These are phyloP conservation scores for Galagoides demidoff DNA, from an alignment of 2,797 vertebrate species.

Conservation along the genomic window DNA sequence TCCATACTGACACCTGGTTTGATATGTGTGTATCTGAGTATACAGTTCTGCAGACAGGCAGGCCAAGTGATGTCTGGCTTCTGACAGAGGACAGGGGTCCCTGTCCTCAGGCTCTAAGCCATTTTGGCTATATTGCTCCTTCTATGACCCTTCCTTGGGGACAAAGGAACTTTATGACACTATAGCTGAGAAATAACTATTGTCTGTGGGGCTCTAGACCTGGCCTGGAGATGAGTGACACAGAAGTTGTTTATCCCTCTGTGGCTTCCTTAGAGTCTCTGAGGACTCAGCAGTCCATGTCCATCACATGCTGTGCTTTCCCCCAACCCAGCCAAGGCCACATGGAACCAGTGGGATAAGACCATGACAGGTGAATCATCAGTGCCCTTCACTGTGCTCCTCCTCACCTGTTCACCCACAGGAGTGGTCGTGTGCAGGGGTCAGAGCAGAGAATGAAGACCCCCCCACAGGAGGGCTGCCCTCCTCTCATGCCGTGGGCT, in stretches of 20 bases:
- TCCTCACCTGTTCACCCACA: background rate
- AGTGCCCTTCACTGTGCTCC: background rate
- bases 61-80: background rate
- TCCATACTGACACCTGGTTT: background rate
- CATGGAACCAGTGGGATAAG: fast-evolving
- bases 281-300: background rate
- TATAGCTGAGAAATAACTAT: background rate
- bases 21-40: background rate
- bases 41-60: background rate
- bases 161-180: background rate
- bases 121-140: background rate
- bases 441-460: background rate
- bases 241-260: background rate
- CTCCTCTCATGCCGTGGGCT: background rate
- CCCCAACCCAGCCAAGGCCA: background rate
- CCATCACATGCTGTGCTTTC: background rate
- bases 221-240: background rate
- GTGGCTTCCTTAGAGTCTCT: background rate
- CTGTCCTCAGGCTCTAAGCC: background rate
- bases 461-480: fast-evolving
- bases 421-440: background rate
- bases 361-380: background rate
- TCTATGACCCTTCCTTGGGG: background rate
- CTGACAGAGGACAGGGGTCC: background rate
- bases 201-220: background rate